Conservation (phyloP, 2,888 invertebrate species). For the Actias luna region DNA sequence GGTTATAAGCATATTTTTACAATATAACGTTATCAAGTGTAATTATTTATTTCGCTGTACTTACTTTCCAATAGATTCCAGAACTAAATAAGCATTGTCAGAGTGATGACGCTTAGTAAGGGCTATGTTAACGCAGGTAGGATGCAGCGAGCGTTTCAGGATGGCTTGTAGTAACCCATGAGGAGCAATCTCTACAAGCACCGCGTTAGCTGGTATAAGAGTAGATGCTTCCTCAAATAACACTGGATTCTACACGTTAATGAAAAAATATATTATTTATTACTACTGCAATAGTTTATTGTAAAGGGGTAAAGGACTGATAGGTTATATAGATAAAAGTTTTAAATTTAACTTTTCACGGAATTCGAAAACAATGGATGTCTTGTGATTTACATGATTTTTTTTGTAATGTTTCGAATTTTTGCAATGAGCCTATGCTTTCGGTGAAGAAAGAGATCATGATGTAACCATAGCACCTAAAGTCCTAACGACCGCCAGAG, state of each 20-base stretch:
- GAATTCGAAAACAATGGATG: too few species aligned
- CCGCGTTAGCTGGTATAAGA: slow-evolving; percentile 88
- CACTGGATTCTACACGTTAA: slow-evolving; percentile 71
- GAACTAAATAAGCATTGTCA: slow-evolving; percentile 79
- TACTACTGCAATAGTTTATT: neutral
- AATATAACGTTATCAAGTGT: too few species aligned
- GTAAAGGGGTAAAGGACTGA: neutral
- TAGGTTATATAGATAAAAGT: too few species aligned
- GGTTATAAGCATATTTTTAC: too few species aligned
- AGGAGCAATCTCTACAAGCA: slow-evolving; percentile 92
- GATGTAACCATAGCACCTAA: too few species aligned
- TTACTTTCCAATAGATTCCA: slow-evolving; percentile 76
- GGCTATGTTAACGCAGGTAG: slow-evolving; percentile 84
- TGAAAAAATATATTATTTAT: neutral
- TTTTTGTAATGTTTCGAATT: too few species aligned
- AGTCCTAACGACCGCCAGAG: too few species aligned
- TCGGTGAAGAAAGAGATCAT: too few species aligned
- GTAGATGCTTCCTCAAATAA: slow-evolving; percentile 88
- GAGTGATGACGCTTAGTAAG: slow-evolving; percentile 86
- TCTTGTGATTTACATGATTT: too few species aligned
- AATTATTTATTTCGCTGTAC: slow-evolving; percentile 18
- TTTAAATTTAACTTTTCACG: too few species aligned
- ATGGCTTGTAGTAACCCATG: slow-evolving; percentile 88
- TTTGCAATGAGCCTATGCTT: too few species aligned
- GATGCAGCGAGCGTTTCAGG: slow-evolving; percentile 85